Base-by-base conservation (phyloP, 2,888 invertebrate genomes). In the Helicoverpa assulta region DNA sequence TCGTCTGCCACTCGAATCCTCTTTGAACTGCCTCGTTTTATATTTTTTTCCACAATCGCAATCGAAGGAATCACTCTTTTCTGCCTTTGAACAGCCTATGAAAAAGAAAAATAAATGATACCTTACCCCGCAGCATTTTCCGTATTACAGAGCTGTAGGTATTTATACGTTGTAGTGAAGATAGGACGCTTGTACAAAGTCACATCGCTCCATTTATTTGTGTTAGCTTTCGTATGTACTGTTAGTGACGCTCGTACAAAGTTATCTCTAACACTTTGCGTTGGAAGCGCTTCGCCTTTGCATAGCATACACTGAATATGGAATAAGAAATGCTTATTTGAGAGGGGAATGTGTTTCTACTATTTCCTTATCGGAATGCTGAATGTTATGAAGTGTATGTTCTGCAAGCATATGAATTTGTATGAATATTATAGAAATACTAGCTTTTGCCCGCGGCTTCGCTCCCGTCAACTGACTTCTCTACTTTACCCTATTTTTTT, bases 221-320 rank as follows among this genome's bases (percentile, higher is more conserved):
- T 85, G 82, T 83, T 80, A 81, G 84, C 83, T 85, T 86, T 86
- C 83, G 81, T 85, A 75, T 80, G 82, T 85, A 80, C 81, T 82
- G 88, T 83, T 85, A 86, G 85, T 74, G 82, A 86, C 83, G 80
- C 73, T 76, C 70, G 82, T 85, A 88, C 86, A 89, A 89, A 90
- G 88, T 89, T 90, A 90, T 90, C 89, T 88, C 78, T 79, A 82
- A 82, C 86, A 86, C 81, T 87, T 86, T 73, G 82, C 82, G 47
- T 80, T 79, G 73, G 82, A 70, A 82, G 78, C 67, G 73, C 72
- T 78, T 77, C 80, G 81, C 84, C 79, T 86, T 86, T 86, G 85
- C 84, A 78, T 78, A 77, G 76, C 68, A 76, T 76, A 81, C 68
- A 78, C 76, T 82, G 82, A 82, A 87, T 86, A 83, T 78, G 78